Base-by-base conservation (phyloP, 2,888 invertebrate genomes). In the Pristionchus fissidentatus region DNA sequence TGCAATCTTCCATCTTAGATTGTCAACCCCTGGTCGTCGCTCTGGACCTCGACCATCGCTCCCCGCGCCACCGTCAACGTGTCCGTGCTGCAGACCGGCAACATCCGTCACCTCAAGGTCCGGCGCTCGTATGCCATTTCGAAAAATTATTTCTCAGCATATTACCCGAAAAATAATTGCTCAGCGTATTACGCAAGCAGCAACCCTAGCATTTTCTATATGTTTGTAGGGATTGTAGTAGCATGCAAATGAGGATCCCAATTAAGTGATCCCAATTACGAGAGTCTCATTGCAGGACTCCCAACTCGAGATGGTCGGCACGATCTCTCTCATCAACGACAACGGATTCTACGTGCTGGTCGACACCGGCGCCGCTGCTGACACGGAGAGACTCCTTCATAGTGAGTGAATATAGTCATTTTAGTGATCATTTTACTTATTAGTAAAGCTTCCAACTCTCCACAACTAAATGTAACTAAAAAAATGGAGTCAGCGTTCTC, bases 241-340 rank as follows among this genome's bases (percentile, higher is more conserved):
- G 49, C 49, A 49, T 78, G 19, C 3, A n/a, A 78, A 13, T 66
- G 66, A 66, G 10, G 19, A 49, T 49, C 13, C 10, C 49, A 49
- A 19, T 49, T 10, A 49, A 49, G 49, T 49, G 49, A 49, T 49
- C 10, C 13, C 19, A 19, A 49, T 19, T 13, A 49, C 19, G 41
- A 75, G 15, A 29, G 38, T 35, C 0, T 22, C 26, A 41, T 83
- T 84, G 10, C 83, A 91, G 89, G 91, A 91, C 82, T 87, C 88
- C n/a, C 91, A 91, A 84, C 84, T 85, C 1, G 91, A 91, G 85
- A 85, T 87, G 19, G 88, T 90, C 29, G 90, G 90, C 38, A 89
- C 90, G 29, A 91, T 91, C 84, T 88, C 91, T 5, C 85, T 91
- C 15, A 86, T 91, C 86, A 91, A 89, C 84, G 91, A 91, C 84